These are phyloP conservation scores for Pteronura brasiliensis DNA, from an alignment of 2,113 vertebrate genomes.

Conservation along the genomic window DNA sequence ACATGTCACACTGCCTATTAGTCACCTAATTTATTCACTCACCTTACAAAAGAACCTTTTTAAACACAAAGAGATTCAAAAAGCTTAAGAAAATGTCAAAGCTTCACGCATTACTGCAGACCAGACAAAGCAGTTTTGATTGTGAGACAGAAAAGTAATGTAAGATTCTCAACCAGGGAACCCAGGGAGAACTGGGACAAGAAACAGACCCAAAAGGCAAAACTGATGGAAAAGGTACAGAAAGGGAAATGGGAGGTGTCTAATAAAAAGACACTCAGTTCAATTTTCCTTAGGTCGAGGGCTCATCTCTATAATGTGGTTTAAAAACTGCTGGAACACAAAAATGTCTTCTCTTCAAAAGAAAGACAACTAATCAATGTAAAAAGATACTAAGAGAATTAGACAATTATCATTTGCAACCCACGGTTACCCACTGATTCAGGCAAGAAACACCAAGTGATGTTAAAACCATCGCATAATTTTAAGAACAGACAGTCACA, in stretches of 20 bases:
- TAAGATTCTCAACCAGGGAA: background rate
- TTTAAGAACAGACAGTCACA: background rate
- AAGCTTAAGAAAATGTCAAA: background rate
- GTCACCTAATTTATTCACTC: constrained; percentile 11
- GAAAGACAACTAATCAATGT: background rate
- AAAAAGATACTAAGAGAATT: background rate
- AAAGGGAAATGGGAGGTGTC: background rate
- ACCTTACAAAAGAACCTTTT: background rate
- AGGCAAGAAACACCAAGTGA: background rate
- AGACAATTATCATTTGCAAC: background rate
- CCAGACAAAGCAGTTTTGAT: background rate
- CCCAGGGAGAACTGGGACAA: background rate
- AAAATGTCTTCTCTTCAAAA: background rate
- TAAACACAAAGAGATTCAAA: constrained; percentile 5
- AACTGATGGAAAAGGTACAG: background rate
- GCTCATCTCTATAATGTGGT: background rate
- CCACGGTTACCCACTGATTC: background rate
- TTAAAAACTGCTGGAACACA: background rate
- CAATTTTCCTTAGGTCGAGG: background rate
- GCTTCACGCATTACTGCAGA: background rate
- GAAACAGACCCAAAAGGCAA: background rate
- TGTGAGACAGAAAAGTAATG: background rate
- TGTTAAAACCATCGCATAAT: background rate
- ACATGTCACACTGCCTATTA: background rate
- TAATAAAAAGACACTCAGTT: background rate